Base-by-base conservation (phyloP, 2,888 invertebrate genomes). In the Tetragonisca angustula region DNA sequence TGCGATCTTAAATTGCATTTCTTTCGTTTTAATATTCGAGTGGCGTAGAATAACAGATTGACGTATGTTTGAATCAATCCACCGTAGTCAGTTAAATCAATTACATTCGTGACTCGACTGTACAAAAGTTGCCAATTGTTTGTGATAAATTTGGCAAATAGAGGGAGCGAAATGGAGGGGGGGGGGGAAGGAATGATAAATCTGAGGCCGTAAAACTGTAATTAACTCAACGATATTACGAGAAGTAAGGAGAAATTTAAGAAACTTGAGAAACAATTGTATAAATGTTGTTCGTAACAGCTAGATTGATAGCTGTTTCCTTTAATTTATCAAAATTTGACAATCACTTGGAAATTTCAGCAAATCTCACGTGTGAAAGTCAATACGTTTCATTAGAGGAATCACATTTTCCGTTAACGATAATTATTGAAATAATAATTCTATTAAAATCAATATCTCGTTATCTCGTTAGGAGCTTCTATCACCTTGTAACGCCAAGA, bases 41-140 rank as follows among this genome's bases (percentile, higher is more conserved):
- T 13, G 13, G 21, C 64, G 64, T 64, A 32, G 36, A 64, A 13
- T 36, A 32, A 64, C 64, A 32, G 19, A 64, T 64, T 21, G 64
- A 49, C n/a, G 49, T 49, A 17, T 24, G 4, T 67, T 67, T 49
- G 64, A 64, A 64, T 64, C 64, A 32, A 64, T 64, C 64, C 36
- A 32, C 11, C 21, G 21, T 64, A 17, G 11, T 19, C 27, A 13
- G 27, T 32, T 64, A 64, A 64, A 32, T 64, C 32, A 64, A 32
- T 64, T 21, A 5, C 21, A 32, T 2, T 32, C 64, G 64, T 64
- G 64, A 64, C 64, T 64, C 64, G 64, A 64, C 64, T 64, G 5
- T 32, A 21, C 64, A 32, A 32, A 32, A 64, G 21, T 64, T 32
- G 21, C 4, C 32, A 13, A 13, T 64, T 64, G 36, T 64, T 64